Percentiles rank a stretch among this genome's conserved stretches.
Evolutionary conservation across 2,113 vertebrate genomes (phyloP).

Genomic region (Rattus norvegicus): DNA sequence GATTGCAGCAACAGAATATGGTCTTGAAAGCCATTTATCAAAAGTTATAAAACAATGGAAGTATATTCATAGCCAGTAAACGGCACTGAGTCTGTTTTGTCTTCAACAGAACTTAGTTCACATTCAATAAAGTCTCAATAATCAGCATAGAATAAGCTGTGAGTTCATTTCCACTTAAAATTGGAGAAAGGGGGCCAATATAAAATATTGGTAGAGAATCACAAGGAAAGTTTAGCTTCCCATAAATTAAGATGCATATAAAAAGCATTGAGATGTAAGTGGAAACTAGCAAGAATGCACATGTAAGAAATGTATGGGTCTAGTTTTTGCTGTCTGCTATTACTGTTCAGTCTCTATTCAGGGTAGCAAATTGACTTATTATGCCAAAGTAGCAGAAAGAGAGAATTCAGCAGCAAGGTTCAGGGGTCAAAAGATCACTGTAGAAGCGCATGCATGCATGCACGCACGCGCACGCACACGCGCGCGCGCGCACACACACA

Average conservation of each 20-base stretch:
- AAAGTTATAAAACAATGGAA: background rate
- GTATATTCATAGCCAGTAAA: background rate
- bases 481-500: background rate
- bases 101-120: conserved; percentile 37
- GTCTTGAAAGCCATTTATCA: background rate
- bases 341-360: background rate
- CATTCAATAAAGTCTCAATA: conserved; percentile 19
- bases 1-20: background rate
- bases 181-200: background rate
- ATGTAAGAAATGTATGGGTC: background rate
- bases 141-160: background rate
- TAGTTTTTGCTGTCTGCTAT: background rate
- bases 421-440: conserved; percentile 6
- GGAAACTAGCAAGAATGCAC: background rate
- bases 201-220: background rate
- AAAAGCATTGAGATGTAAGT: conserved; percentile 19
- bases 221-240: background rate
- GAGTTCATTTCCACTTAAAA: background rate
- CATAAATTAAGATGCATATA: conserved; percentile 34
- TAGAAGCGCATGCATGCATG: too few relatives aligned
- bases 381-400: background rate
- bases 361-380: background rate
- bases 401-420: background rate
- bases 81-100: conserved; percentile 20
- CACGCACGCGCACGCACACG: too few relatives aligned